These are phyloP conservation scores for Coregonus sp. DNA, from an alignment of 2,797 vertebrate species.

Conservation along the genomic window DNA sequence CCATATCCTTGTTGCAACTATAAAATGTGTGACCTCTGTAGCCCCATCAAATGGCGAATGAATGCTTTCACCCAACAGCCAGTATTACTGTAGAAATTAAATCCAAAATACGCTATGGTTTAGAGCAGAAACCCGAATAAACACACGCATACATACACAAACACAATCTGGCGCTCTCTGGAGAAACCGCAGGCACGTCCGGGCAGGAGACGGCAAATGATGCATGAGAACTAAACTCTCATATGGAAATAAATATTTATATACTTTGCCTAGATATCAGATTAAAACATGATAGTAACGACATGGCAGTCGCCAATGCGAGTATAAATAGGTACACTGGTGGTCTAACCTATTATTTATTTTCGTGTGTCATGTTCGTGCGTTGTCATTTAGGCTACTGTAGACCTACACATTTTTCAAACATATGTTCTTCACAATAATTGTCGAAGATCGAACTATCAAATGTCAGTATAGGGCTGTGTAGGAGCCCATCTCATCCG, in stretches of 20 bases:
- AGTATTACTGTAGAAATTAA: conserved; percentile 22
- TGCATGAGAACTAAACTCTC: conserved; percentile 43
- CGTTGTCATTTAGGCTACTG: too few relatives aligned
- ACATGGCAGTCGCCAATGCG: background rate
- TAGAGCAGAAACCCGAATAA: conserved; percentile 50
- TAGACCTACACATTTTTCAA: background rate
- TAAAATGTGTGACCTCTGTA: too few relatives aligned
- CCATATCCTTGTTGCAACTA: too few relatives aligned
- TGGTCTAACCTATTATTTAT: too few relatives aligned
- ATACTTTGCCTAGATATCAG: background rate
- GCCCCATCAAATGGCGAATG: background rate
- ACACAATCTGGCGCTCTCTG: conserved; percentile 35
- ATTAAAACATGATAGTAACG: background rate
- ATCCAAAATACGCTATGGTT: too few relatives aligned
- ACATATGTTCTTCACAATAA: background rate
- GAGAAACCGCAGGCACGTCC: conserved; percentile 67
- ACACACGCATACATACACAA: background rate
- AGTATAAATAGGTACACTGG: too few relatives aligned
- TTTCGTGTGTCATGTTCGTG: too few relatives aligned
- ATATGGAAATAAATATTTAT: conserved; percentile 26
- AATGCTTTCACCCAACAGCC: conserved; percentile 19
- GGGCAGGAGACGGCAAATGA: conserved; percentile 53
- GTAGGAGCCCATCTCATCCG: background rate
- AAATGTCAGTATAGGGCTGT: background rate
- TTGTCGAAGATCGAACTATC: background rate